Percentiles rank a stretch among this genome's conserved stretches.
These are phyloP conservation scores for Platyrinchus mystaceus DNA, from an alignment of 2,797 vertebrate species.

Conservation along the genomic window DNA sequence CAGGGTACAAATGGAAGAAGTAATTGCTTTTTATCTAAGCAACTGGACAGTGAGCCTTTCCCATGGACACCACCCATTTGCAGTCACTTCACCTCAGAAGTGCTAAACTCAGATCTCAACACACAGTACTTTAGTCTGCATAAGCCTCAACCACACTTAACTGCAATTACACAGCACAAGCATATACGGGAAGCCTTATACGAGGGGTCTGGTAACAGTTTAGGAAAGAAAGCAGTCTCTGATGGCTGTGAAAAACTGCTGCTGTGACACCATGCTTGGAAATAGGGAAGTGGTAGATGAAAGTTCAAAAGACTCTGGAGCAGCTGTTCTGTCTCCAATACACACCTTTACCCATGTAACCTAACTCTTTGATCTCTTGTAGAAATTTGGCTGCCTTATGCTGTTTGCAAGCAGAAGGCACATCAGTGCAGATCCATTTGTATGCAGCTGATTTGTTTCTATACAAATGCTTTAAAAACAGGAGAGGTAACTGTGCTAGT, in stretches of 20 bases:
- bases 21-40: not conserved
- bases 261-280: not conserved
- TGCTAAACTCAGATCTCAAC: not conserved
- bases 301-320: conserved; percentile 38
- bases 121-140: not conserved
- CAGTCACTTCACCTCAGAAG: not conserved
- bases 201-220: not conserved
- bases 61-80: fast-evolving
- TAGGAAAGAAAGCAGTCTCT: not conserved
- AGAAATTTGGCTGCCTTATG: conserved; percentile 1
- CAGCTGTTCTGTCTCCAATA: conserved; percentile 25
- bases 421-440: not conserved
- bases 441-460: conserved; percentile 5
- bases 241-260: not conserved
- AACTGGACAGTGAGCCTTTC: not conserved
- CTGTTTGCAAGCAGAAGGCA: not conserved
- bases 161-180: not conserved
- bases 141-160: not conserved
- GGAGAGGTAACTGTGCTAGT: not conserved
- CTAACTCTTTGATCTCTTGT: conserved; percentile 20
- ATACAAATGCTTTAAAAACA: not conserved
- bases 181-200: not conserved
- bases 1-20: not conserved
- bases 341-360: not conserved
- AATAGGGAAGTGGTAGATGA: not conserved